Conservation (phyloP, 2,888 invertebrate genomes). For the Chymomyza procnemis region DNA sequence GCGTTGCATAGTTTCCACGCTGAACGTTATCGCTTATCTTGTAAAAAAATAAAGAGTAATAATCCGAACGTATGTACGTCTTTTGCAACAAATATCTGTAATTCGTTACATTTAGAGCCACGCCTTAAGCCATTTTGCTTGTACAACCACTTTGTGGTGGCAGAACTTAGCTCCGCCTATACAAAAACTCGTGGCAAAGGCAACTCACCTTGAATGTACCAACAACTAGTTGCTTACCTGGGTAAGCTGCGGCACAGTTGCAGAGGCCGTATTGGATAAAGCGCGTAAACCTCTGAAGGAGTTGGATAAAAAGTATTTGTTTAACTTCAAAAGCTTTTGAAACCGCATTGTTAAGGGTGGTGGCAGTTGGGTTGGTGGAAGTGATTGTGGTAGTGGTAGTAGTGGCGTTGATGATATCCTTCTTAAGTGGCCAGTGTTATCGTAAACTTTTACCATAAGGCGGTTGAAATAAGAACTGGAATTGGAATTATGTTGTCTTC, state of each 20-base stretch:
- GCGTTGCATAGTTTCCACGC: constrained; percentile 74
- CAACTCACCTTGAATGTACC: neutral
- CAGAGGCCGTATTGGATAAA: constrained; percentile 44
- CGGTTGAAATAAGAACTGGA: no score
- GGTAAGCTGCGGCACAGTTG: constrained; percentile 54
- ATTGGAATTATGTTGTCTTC: no score
- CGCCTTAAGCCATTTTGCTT: constrained; percentile 36
- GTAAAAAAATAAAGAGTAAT: no score
- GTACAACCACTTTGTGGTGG: neutral
- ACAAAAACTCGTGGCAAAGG: neutral
- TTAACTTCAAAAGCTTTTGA: constrained; percentile 52
- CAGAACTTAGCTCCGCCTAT: neutral
- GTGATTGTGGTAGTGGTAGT: neutral
- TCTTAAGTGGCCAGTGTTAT: neutral
- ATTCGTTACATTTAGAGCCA: constrained; percentile 7
- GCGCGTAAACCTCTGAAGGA: constrained; percentile 38
- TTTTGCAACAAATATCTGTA: constrained; percentile 51
- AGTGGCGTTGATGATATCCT: no score
- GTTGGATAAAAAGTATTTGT: constrained; percentile 23
- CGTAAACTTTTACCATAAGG: neutral
- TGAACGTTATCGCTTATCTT: constrained; percentile 75
- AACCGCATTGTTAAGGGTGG: constrained; percentile 47
- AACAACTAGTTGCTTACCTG: constrained; percentile 44
- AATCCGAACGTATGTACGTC: neutral
- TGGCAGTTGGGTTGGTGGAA: neutral